These are phyloP conservation scores for Synchiropus splendidus DNA, from an alignment of 2,113 vertebrate species.

Conservation along the genomic window DNA sequence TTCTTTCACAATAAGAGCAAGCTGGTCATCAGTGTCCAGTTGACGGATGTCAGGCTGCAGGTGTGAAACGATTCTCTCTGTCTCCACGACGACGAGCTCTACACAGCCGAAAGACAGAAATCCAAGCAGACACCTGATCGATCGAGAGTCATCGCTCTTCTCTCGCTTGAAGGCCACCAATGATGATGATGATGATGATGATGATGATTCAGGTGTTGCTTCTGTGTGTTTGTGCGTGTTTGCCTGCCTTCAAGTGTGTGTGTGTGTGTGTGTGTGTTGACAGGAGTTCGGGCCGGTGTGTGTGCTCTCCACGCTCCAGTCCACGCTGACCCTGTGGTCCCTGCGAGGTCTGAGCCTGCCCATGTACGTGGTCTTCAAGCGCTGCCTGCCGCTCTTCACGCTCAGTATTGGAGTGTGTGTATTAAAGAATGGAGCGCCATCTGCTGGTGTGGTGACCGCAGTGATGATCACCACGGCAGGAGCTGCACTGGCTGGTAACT, in stretches of 20 bases:
- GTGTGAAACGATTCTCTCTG: too few species aligned
- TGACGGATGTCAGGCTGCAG: too few species aligned
- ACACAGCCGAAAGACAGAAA: too few species aligned
- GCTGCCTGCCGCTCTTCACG: slow-evolving; percentile 90
- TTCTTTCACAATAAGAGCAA: too few species aligned
- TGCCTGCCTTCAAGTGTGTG: background rate
- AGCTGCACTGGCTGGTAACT: slow-evolving; percentile 84
- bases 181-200: too few species aligned
- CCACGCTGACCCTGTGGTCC: slow-evolving; percentile 89
- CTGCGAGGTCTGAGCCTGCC: slow-evolving; percentile 90
- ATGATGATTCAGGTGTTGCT: background rate
- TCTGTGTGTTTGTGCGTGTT: background rate
- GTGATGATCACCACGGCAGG: slow-evolving; percentile 90
- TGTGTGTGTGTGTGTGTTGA: slow-evolving; percentile 1
- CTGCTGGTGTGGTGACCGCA: slow-evolving; percentile 76
- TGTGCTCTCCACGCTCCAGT: slow-evolving; percentile 86
- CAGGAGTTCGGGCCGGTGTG: slow-evolving; percentile 77
- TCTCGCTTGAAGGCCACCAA: too few species aligned
- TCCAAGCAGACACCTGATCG: too few species aligned
- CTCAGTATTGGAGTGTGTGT: slow-evolving; percentile 83
- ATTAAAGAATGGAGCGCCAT: slow-evolving; percentile 82
- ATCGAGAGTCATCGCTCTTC: too few species aligned
- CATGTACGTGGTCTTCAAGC: slow-evolving; percentile 97
- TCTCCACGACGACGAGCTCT: too few species aligned
- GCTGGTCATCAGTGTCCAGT: too few species aligned